These are phyloP conservation scores for Egretta garzetta DNA, from an alignment of 2,113 vertebrate species.

Conservation along the genomic window DNA sequence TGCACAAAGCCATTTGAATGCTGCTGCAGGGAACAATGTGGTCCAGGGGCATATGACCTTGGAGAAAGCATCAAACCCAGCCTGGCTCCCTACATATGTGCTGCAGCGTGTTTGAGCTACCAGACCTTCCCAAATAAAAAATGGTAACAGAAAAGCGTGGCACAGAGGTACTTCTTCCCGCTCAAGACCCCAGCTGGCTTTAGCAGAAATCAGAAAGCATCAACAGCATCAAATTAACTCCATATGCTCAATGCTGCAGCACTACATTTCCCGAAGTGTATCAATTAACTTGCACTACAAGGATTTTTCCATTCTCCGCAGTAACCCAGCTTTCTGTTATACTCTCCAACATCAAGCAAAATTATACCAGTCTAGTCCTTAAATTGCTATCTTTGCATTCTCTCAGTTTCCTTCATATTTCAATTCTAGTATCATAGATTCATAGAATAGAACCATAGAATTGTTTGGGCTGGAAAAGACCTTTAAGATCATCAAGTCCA, in stretches of 20 bases:
- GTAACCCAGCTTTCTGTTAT: not conserved
- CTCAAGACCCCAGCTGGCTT: not conserved
- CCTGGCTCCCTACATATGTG: rapidly evolving
- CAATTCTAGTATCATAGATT: not conserved
- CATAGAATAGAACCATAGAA: too few relatives aligned
- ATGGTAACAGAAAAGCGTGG: not conserved
- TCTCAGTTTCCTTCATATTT: not conserved
- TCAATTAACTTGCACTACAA: not conserved
- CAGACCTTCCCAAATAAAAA: not conserved
- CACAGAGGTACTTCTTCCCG: not conserved
- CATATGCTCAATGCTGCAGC: not conserved
- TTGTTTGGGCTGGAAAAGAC: too few relatives aligned
- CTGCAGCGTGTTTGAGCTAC: not conserved
- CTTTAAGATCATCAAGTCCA: too few relatives aligned
- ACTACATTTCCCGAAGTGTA: not conserved
- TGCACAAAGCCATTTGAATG: not conserved
- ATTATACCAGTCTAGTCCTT: not conserved
- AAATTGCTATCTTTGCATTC: not conserved
- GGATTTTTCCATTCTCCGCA: not conserved
- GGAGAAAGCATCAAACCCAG: not conserved
- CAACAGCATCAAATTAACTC: not conserved
- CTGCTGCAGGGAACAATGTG: not conserved
- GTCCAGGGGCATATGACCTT: not conserved
- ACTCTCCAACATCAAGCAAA: not conserved
- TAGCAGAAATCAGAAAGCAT: not conserved